phyloP scores from a whole-genome alignment of 1,140 invertebrate genomes.

The Cyrtorhinus lividipennis region DNA sequence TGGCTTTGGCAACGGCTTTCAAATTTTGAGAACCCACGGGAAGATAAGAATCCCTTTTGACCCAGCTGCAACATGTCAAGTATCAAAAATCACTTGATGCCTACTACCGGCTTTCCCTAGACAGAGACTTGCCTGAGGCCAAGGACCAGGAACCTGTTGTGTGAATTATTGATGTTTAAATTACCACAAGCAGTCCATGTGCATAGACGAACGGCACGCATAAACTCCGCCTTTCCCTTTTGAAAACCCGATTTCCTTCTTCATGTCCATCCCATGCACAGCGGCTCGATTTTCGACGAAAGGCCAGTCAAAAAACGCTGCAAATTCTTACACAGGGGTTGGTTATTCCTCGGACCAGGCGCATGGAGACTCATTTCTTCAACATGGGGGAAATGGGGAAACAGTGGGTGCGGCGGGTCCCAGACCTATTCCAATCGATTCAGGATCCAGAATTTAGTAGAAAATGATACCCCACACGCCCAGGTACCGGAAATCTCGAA shows the following conservation, averaged over 20 bases:
- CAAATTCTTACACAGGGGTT: no score
- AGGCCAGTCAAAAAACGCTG: constrained; percentile 99
- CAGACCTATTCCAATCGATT: no score
- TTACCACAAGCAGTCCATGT: constrained; percentile 94
- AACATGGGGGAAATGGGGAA: no score
- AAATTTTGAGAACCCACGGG: constrained; percentile 94
- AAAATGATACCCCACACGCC: no score
- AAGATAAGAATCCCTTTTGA: constrained; percentile 90
- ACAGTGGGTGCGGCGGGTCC: no score
- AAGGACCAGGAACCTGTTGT: not conserved
- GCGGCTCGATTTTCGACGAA: constrained; percentile 91
- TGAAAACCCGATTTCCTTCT: constrained; percentile 82
- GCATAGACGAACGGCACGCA: constrained; percentile 69
- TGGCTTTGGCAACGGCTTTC: constrained; percentile 96
- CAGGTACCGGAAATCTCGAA: no score
- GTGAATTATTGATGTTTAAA: no score
- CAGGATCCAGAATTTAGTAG: no score
- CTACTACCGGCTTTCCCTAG: not conserved
- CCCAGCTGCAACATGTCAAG: constrained; percentile 57
- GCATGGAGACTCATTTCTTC: no score
- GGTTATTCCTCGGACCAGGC: no score
- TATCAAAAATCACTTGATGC: not conserved
- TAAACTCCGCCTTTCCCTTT: constrained; percentile 73
- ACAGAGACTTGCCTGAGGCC: not conserved
- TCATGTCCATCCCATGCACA: constrained; percentile 79